These are phyloP conservation scores for Mirza zaza DNA, from an alignment of 2,113 vertebrate genomes.

Conservation along the genomic window DNA sequence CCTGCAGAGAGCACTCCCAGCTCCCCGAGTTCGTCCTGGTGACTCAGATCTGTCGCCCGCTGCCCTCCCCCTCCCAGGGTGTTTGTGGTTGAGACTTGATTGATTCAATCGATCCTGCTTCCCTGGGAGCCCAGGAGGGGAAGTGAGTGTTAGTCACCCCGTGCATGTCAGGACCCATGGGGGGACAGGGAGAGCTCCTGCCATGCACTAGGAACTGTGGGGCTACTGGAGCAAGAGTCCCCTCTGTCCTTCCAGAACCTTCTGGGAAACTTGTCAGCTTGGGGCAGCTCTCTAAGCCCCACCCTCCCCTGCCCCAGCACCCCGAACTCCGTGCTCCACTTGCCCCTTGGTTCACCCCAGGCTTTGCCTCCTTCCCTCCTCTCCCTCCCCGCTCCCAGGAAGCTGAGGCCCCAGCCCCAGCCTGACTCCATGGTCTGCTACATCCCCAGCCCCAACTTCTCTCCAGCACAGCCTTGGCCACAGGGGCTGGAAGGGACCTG, in stretches of 20 bases:
- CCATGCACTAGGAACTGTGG: not conserved
- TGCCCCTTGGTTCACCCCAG: not conserved
- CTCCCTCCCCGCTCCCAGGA: fast-evolving
- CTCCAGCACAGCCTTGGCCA: fast-evolving
- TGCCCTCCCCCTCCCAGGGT: not conserved
- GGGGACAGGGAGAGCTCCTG: not conserved
- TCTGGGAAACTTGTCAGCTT: not conserved
- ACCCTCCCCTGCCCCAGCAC: not conserved
- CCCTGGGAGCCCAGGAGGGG: not conserved
- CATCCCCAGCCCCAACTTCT: not conserved
- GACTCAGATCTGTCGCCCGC: not conserved
- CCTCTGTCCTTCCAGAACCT: not conserved
- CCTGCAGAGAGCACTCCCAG: not conserved
- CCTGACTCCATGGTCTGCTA: too few species aligned
- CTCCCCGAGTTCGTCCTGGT: not conserved
- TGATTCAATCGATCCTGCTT: not conserved
- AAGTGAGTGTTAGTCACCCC: fast-evolving
- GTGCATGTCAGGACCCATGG: fast-evolving
- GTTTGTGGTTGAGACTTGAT: not conserved
- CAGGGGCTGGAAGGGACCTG: fast-evolving
- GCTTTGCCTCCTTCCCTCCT: not conserved
- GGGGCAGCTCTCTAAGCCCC: not conserved
- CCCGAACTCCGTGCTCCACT: too few species aligned
- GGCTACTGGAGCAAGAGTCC: not conserved
- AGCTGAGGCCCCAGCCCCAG: not conserved